These are phyloP conservation scores for Perca schrenkii DNA, from an alignment of 2,113 vertebrate genomes.

Conservation along the genomic window DNA sequence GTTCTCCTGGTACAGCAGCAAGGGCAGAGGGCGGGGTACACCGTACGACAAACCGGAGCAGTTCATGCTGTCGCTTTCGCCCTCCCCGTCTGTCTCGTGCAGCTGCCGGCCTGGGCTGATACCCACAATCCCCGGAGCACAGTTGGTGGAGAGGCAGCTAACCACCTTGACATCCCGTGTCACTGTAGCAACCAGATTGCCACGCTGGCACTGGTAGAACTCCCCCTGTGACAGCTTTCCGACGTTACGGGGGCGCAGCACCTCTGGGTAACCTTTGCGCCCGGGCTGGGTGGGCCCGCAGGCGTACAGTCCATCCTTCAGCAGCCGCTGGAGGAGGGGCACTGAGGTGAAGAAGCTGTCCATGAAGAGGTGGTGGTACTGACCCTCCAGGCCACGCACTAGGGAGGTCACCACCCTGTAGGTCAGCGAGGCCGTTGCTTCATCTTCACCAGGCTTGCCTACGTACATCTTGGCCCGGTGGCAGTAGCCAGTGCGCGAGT, in stretches of 20 bases:
- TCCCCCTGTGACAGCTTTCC: constrained; percentile 85
- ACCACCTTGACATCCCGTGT: constrained; percentile 83
- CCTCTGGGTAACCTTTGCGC: constrained; percentile 85
- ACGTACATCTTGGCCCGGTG: constrained; percentile 84
- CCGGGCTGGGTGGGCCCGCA: constrained; percentile 84
- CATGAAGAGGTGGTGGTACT: constrained; percentile 86
- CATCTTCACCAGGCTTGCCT: constrained; percentile 79
- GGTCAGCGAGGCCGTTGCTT: constrained; percentile 64
- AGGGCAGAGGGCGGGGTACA: constrained; percentile 82
- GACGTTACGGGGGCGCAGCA: constrained; percentile 83
- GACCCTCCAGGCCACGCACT: constrained; percentile 83
- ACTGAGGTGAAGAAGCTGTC: constrained; percentile 88
- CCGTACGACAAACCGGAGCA: constrained; percentile 69
- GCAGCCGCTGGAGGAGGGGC: constrained; percentile 84
- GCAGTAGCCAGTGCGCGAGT: constrained; percentile 87
- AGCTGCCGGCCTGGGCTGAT: constrained; percentile 81
- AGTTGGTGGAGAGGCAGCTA: constrained; percentile 86
- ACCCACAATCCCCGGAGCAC: constrained; percentile 85
- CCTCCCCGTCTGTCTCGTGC: constrained; percentile 66
- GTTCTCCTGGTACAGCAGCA: constrained; percentile 88
- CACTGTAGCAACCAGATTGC: constrained; percentile 86
- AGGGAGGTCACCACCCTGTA: constrained; percentile 82
- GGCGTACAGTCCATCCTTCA: constrained; percentile 83
- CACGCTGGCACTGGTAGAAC: constrained; percentile 87
- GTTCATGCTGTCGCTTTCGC: constrained; percentile 74